phyloP scores from a whole-genome alignment of 2,113 vertebrate genomes.

The Empidonax alnorum region DNA sequence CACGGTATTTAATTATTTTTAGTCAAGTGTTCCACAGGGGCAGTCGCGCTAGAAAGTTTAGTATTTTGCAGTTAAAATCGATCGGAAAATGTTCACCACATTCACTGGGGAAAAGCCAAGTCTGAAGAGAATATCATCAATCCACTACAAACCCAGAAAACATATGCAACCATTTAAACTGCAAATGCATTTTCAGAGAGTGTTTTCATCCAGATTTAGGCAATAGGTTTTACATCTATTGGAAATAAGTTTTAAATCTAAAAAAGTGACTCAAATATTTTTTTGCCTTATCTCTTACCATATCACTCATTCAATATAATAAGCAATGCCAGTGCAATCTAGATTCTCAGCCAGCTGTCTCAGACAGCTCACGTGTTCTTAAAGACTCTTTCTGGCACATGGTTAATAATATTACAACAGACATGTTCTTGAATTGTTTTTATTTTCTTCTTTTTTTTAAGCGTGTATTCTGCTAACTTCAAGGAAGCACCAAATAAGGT shows the following conservation, averaged over 20 bases:
- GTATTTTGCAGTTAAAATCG: background rate
- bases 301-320: background rate
- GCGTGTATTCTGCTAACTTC: background rate
- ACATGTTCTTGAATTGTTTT: conserved; percentile 24
- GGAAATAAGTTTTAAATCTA: background rate
- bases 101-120: background rate
- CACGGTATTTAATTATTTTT: background rate
- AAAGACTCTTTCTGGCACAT: background rate
- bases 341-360: background rate
- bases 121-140: background rate
- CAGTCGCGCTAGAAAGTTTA: background rate
- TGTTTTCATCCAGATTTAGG: background rate
- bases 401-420: conserved; percentile 2
- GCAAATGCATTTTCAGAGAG: background rate
- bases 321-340: background rate
- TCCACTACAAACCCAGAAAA: background rate
- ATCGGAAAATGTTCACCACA: background rate
- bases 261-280: background rate
- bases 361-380: background rate
- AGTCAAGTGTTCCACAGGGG: background rate
- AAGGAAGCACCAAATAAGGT: conserved; percentile 42
- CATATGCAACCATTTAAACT: background rate
- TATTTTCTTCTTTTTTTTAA: conserved; percentile 1
- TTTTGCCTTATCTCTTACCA: background rate
- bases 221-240: background rate